Percentiles rank a stretch among this genome's conserved stretches.
Conservation (phyloP, 1,140 invertebrate genomes). For the Lordiphosa mommai region DNA sequence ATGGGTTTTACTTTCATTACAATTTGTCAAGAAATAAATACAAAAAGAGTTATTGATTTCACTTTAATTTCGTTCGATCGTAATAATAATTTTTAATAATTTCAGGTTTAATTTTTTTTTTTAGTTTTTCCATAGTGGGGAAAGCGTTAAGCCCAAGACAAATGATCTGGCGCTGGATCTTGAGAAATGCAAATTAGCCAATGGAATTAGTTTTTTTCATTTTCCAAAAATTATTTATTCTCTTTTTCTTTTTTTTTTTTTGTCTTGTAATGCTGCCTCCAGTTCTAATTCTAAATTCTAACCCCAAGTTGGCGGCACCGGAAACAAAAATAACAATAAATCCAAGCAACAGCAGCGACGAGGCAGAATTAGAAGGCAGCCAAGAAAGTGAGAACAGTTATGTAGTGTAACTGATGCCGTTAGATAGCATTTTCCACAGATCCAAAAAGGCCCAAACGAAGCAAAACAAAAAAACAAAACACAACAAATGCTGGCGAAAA, state of each 20-base stretch:
- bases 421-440: constrained; percentile 64
- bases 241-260: neutral
- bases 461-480: constrained; percentile 27
- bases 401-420: constrained; percentile 78
- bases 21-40: constrained; percentile 26
- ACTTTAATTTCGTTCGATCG: constrained; percentile 17
- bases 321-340: constrained; percentile 52
- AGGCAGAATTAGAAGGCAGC: constrained; percentile 49
- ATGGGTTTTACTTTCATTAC: constrained; percentile 74
- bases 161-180: constrained; percentile 14
- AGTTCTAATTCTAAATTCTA: constrained; percentile 30
- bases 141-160: constrained; percentile 60
- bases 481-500: constrained; percentile 11
- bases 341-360: constrained; percentile 30
- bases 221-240: neutral
- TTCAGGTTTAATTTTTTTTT: neutral
- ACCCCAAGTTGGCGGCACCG: constrained; percentile 40
- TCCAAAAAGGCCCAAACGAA: constrained; percentile 10
- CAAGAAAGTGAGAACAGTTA: constrained; percentile 78
- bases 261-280: constrained; percentile 47
- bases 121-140: constrained; percentile 23
- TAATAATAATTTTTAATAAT: neutral
- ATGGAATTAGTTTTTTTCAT: constrained; percentile 4
- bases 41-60: constrained; percentile 38
- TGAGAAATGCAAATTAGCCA: constrained; percentile 1